Evolutionary conservation across 2,113 vertebrate species (phyloP).

Genomic region (Entomyzon cyanotis): DNA sequence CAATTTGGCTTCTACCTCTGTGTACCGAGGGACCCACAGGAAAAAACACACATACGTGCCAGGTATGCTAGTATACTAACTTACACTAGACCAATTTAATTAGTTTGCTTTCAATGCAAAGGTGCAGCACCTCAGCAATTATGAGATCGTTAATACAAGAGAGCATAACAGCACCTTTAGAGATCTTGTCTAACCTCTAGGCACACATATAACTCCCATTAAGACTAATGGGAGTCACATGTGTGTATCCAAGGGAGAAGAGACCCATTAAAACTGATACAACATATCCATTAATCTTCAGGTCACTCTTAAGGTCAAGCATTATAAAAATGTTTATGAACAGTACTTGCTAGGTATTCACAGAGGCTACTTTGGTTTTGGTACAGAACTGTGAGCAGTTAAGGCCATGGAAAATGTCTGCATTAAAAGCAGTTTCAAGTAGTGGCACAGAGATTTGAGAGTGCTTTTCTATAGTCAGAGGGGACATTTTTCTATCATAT

Average conservation of each 20-base stretch:
- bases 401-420: slow-evolving; percentile 35
- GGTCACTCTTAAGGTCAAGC: slow-evolving; percentile 63
- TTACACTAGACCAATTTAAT: slow-evolving; percentile 11
- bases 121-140: slow-evolving; percentile 63
- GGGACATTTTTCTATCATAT: slow-evolving; percentile 19
- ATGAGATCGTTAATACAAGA: slow-evolving; percentile 59
- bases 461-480: slow-evolving; percentile 8
- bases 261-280: slow-evolving; percentile 61
- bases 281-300: slow-evolving; percentile 64
- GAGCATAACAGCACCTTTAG: slow-evolving; percentile 41
- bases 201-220: slow-evolving; percentile 54
- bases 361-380: not conserved
- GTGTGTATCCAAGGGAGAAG: slow-evolving; percentile 51
- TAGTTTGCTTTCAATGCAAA: slow-evolving; percentile 56
- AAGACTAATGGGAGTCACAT: slow-evolving; percentile 65
- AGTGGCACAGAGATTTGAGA: slow-evolving; percentile 4
- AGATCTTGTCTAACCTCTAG: slow-evolving; percentile 61
- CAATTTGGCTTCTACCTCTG: not conserved
- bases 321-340: slow-evolving; percentile 68
- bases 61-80: not conserved
- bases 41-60: slow-evolving; percentile 6
- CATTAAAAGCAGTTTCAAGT: slow-evolving; percentile 55
- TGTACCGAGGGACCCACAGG: not conserved
- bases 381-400: slow-evolving; percentile 11
- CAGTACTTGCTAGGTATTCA: slow-evolving; percentile 42